Conservation (phyloP, 2,888 invertebrate species). For the Arge pagana region DNA sequence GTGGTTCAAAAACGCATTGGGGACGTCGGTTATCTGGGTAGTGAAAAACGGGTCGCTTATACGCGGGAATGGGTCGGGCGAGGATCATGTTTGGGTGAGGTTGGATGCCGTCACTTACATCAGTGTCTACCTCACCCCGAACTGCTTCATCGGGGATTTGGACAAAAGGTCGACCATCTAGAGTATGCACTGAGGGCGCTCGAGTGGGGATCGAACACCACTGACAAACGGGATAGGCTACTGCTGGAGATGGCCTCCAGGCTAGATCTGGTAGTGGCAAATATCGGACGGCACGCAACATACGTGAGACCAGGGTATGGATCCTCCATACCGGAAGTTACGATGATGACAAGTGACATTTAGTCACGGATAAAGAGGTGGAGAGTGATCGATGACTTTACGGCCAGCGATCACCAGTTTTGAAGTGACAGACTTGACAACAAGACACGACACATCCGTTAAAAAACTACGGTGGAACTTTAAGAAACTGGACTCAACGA, state of each 20-base stretch:
- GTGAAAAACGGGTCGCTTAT: background rate
- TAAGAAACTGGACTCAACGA: no score
- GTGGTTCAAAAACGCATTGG: constrained; percentile 24
- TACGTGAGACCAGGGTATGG: constrained; percentile 4
- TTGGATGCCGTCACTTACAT: constrained; percentile 9
- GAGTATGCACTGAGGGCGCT: constrained; percentile 1
- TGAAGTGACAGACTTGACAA: no score
- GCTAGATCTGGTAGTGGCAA: constrained; percentile 18
- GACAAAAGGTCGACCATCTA: constrained; percentile 6
- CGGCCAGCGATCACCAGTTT: constrained; percentile 5
- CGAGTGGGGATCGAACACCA: constrained; percentile 19
- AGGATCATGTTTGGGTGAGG: constrained; percentile 23
- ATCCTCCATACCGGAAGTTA: background rate
- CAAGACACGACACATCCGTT: no score
- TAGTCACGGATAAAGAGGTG: background rate
- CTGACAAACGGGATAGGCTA: constrained; percentile 15
- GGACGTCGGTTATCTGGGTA: constrained; percentile 26
- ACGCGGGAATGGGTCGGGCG: constrained; percentile 9
- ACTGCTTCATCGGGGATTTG: constrained; percentile 17
- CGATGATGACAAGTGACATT: background rate
- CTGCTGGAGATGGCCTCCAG: constrained; percentile 25
- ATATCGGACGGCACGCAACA: constrained; percentile 10
- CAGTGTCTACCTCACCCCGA: constrained; percentile 25
- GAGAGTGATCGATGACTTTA: constrained; percentile 2
- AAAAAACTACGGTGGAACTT: no score